phyloP scores from a whole-genome alignment of 2,113 vertebrate species.

The Athene cunicularia region DNA sequence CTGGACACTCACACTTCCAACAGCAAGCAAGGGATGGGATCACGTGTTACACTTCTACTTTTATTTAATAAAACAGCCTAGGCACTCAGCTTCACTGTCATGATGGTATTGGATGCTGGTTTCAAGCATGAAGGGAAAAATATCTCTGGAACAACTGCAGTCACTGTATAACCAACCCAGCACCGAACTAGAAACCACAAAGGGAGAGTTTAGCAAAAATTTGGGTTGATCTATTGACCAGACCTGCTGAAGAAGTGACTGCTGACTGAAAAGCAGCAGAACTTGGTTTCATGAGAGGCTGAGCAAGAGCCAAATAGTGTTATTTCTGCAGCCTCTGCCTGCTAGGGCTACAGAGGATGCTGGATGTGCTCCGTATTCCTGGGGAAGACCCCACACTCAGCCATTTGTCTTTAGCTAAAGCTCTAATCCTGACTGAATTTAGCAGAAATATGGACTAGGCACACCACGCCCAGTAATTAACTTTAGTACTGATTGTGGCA shows the following conservation, averaged over 20 bases:
- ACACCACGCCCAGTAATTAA: slow-evolving; percentile 40
- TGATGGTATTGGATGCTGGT: background rate
- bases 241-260: background rate
- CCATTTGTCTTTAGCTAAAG: background rate
- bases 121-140: background rate
- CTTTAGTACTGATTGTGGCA: slow-evolving; percentile 52
- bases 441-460: slow-evolving; percentile 34
- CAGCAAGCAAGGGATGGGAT: background rate
- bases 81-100: background rate
- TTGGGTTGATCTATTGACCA: background rate
- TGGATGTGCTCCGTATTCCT: background rate
- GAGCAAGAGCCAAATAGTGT: background rate
- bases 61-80: background rate
- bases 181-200: background rate
- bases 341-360: background rate
- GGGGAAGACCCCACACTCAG: background rate
- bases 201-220: background rate
- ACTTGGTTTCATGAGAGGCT: background rate
- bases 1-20: background rate
- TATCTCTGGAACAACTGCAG: background rate
- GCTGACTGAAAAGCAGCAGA: background rate
- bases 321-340: background rate
- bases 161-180: background rate
- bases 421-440: slow-evolving; percentile 16
- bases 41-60: background rate